A percentile compares a stretch with the other conserved stretches of the same genome.
These are phyloP conservation scores for Cygnus atratus DNA, from an alignment of 2,113 vertebrate genomes.

Conservation along the genomic window DNA sequence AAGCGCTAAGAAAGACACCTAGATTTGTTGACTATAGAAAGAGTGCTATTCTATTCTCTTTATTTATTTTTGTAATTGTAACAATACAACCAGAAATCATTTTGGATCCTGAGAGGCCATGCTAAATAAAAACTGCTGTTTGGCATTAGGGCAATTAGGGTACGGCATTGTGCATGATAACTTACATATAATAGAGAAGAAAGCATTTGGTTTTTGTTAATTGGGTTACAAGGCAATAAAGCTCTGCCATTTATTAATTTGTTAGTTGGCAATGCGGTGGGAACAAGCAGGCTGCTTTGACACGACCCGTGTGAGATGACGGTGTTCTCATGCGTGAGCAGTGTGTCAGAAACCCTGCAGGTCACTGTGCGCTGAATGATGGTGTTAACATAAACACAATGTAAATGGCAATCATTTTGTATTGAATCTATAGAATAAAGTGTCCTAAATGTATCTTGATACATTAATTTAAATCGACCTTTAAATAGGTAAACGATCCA, in stretches of 20 bases:
- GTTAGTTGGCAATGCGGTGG: neutral
- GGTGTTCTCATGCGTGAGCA: neutral
- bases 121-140: neutral
- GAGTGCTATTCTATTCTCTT: neutral
- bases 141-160: neutral
- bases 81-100: neutral
- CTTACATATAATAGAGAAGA: neutral
- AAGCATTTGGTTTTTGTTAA: neutral
- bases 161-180: neutral
- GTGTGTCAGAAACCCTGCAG: constrained; percentile 1
- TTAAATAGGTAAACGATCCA: neutral
- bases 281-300: neutral
- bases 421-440: neutral
- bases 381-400: neutral
- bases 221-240: neutral
- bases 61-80: neutral
- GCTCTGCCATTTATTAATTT: neutral
- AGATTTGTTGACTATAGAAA: neutral
- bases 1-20: neutral
- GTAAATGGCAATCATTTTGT: neutral
- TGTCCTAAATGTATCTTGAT: neutral
- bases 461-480: neutral
- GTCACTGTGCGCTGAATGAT: neutral
- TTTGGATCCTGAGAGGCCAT: neutral
- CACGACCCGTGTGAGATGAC: neutral